These are phyloP conservation scores for Onychostruthus taczanowskii DNA, from an alignment of 2,113 vertebrate genomes.

Conservation along the genomic window DNA sequence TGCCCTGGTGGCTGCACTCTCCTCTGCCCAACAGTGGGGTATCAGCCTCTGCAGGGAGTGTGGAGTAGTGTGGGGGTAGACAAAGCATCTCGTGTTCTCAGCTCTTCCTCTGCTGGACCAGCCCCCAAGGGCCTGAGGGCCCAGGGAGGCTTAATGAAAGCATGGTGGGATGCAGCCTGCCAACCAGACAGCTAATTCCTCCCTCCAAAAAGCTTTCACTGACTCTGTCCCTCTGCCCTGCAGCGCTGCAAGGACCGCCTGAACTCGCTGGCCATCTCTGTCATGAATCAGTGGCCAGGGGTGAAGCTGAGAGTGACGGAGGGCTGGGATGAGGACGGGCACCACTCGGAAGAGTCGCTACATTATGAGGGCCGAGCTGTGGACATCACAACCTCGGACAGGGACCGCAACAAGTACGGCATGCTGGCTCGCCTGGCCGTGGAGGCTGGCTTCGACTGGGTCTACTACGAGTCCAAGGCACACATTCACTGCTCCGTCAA, in stretches of 20 bases:
- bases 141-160: neutral
- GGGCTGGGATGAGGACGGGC: conserved; percentile 92
- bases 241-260: conserved; percentile 98
- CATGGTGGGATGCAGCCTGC: neutral
- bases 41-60: neutral
- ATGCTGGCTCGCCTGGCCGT: conserved; percentile 90
- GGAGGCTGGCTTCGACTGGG: conserved; percentile 94
- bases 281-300: conserved; percentile 93
- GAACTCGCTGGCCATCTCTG: conserved; percentile 94
- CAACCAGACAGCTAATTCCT: neutral
- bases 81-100: neutral
- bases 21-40: neutral
- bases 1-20: neutral
- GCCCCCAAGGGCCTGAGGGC: neutral
- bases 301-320: conserved; percentile 91
- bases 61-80: neutral
- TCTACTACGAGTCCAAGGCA: conserved; percentile 91
- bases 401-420: conserved; percentile 90
- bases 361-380: conserved; percentile 91
- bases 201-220: neutral
- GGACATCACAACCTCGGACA: conserved; percentile 92
- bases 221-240: neutral
- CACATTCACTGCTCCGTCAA: conserved; percentile 96
- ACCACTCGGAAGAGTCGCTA: conserved; percentile 88
- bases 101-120: neutral